Evolutionary conservation across 2,113 vertebrate species (phyloP), one percentile per base, ranked within the genome.

Genomic region (Sceloporus undulatus): DNA sequence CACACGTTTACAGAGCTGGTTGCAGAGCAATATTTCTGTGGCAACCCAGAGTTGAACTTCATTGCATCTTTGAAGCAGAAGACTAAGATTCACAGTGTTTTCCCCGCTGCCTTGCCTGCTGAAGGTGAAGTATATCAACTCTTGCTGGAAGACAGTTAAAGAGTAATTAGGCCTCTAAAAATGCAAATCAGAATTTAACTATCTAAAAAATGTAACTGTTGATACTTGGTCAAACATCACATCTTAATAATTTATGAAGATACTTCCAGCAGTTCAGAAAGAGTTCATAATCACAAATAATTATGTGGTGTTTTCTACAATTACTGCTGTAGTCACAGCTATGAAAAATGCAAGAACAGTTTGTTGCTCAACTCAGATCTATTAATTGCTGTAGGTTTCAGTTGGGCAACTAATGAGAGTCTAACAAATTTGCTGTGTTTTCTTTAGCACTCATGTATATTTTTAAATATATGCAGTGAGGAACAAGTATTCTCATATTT

Each of bases 1-100:
- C 21, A 99, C 98, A 2, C 99, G 97, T 94, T 99, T 99, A 95
- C 98, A 98, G 90, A 98, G 98, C 27, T 96, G 97, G 34, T 96
- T 94, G 87, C 99, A 99, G 71, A 99, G 97, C 42, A 99, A 97
- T 77, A 99, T 98, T 94, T 99, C 98, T 0, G 98, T 99, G 97
- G 98, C 98, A 59, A 99, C 98, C 99, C 99, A 99, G 75, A 99
- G 97, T 95, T 99, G 99, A 80, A 99, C 98, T 54, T 99, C 98
- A 0, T 99, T 98, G 93, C 98, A 99, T 76, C 98, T 98, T 94
- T 99, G 98, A 88, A 99, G 98, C 89, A 99, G 94, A 87, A 98
- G 97, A 94, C 98, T 98, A 82, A 99, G 96, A 79, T 98, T 98
- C 91, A 94, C 96, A 0, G 98, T 98, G 95, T 98, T 98, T 94